Percentiles rank a stretch among this genome's conserved stretches.
Evolutionary conservation across 2,888 invertebrate species (phyloP).

Genomic region (Macrosoma leucophasiata): DNA sequence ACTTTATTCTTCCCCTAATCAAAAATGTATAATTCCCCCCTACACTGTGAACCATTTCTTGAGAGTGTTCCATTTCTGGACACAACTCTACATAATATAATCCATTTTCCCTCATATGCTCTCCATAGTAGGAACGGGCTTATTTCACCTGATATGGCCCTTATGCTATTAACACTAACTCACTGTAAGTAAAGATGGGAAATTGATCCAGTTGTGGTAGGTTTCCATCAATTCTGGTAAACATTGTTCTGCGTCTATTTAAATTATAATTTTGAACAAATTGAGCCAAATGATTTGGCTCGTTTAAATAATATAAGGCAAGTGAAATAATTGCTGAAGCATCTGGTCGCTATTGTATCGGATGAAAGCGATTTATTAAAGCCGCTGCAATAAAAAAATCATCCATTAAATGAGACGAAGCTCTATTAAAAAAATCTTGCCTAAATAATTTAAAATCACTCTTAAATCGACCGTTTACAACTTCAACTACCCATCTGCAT

Average conservation of each 20-base stretch:
- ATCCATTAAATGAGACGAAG: not conserved
- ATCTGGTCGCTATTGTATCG: conserved; percentile 8
- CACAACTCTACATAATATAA: conserved; percentile 10
- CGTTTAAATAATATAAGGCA: no score
- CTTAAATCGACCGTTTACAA: conserved; percentile 7
- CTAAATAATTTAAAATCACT: conserved; percentile 8
- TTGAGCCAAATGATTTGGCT: conserved; percentile 16
- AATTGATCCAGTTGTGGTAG: not conserved
- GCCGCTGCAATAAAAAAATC: conserved; percentile 7
- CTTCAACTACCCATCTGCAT: conserved; percentile 19
- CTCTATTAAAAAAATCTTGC: no score
- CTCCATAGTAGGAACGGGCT: conserved; percentile 18
- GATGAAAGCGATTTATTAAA: conserved; percentile 17
- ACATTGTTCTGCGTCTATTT: conserved; percentile 16
- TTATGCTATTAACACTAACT: conserved; percentile 16
- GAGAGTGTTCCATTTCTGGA: no score
- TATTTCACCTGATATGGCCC: conserved; percentile 19
- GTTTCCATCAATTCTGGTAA: no score
- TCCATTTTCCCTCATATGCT: conserved; percentile 9
- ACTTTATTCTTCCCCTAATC: no score
- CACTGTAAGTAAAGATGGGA: conserved; percentile 4
- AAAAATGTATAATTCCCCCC: not conserved
- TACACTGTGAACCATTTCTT: no score
- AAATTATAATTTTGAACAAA: conserved; percentile 12
- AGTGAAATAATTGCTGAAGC: conserved; percentile 13